Evolutionary conservation across 2,888 invertebrate species (phyloP).

Genomic region (Lingula anatina): DNA sequence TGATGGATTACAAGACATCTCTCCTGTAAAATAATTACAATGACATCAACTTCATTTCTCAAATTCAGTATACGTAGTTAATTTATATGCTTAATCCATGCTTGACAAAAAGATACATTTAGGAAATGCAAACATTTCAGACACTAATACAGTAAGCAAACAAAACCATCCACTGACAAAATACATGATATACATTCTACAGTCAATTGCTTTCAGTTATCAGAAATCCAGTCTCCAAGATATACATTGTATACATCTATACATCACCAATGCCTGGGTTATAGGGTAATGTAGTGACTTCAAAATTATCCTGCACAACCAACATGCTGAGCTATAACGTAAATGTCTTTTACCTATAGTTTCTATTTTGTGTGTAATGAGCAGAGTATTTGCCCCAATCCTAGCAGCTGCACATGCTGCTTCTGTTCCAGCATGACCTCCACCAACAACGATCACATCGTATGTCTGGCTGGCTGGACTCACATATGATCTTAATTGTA

Average conservation of each 20-base stretch:
- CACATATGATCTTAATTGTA: too few relatives aligned
- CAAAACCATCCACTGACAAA: too few relatives aligned
- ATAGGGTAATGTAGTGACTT: too few relatives aligned
- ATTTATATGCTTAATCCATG: not conserved
- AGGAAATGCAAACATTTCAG: not conserved
- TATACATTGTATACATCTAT: too few relatives aligned
- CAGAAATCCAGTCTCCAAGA: too few relatives aligned
- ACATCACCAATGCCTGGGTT: too few relatives aligned
- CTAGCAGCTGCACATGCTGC: constrained; percentile 78
- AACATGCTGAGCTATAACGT: too few relatives aligned
- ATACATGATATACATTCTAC: too few relatives aligned
- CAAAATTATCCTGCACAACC: too few relatives aligned
- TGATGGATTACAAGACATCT: constrained; percentile 91
- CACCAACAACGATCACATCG: constrained; percentile 82
- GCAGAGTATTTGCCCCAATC: constrained; percentile 73
- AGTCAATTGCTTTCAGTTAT: too few relatives aligned
- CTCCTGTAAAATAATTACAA: constrained; percentile 57
- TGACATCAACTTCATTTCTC: too few relatives aligned
- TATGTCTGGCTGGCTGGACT: constrained; percentile 9
- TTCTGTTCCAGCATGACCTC: constrained; percentile 88
- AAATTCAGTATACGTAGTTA: too few relatives aligned
- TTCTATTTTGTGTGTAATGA: constrained; percentile 77
- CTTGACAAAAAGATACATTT: not conserved
- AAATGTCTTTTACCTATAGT: constrained; percentile 78
- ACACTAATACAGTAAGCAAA: not conserved